These are phyloP conservation scores for Colaptes auratus DNA, from an alignment of 2,113 vertebrate species.

Conservation along the genomic window DNA sequence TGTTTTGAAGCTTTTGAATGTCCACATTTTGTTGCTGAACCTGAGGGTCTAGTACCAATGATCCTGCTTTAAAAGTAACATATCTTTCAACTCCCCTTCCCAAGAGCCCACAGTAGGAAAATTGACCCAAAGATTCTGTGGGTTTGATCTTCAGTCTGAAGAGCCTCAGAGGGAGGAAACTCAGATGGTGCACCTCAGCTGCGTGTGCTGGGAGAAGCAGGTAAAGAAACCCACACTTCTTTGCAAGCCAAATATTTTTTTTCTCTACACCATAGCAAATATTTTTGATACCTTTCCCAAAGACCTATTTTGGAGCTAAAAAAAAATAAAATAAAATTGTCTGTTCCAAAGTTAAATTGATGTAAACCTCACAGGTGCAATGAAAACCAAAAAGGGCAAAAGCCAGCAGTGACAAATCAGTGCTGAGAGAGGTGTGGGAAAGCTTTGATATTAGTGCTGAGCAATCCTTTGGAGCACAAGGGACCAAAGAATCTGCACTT, in stretches of 20 bases:
- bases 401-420: rapidly evolving
- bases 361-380: neutral
- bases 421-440: neutral
- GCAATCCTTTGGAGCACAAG: neutral
- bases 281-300: conserved; percentile 66
- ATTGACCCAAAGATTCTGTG: too few species aligned
- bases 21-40: too few species aligned
- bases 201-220: neutral
- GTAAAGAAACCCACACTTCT: neutral
- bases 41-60: too few species aligned
- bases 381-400: neutral
- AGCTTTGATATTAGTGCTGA: neutral
- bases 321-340: neutral
- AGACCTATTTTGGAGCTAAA: conserved; percentile 36
- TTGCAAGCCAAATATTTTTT: conserved; percentile 15
- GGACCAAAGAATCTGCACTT: neutral
- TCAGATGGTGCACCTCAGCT: neutral
- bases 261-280: conserved; percentile 12
- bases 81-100: too few species aligned
- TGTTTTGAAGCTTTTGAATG: neutral
- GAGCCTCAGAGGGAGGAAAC: neutral
- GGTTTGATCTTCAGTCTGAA: neutral
- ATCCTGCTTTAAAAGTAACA: too few species aligned
- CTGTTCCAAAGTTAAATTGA: neutral
- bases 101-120: too few species aligned